Evolutionary conservation across 2,797 vertebrate species (phyloP).

Genomic region (Urosaurus nigricauda): DNA sequence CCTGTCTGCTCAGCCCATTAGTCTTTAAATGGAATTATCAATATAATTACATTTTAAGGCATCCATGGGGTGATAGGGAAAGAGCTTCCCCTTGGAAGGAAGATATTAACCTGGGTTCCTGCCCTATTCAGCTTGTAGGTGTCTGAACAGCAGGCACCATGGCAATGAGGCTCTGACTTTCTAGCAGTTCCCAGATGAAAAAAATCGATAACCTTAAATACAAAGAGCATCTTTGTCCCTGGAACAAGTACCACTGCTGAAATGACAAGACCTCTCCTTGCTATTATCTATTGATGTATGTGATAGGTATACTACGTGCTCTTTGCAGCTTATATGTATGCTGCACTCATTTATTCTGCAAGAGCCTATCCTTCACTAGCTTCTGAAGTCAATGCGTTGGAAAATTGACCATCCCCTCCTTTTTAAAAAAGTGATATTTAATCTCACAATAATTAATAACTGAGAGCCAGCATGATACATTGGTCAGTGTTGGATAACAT

Average conservation of each 20-base stretch:
- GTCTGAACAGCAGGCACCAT: not conserved
- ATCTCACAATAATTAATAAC: not conserved
- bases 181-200: not conserved
- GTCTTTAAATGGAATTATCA: not conserved
- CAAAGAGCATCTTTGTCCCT: not conserved
- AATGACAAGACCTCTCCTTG: too few species aligned
- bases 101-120: not conserved
- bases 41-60: not conserved
- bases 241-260: not conserved
- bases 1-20: too few species aligned
- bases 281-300: not conserved
- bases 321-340: not conserved
- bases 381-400: not conserved
- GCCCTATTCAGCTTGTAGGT: not conserved
- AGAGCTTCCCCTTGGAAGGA: not conserved
- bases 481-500: too few species aligned
- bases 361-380: not conserved
- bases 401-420: not conserved
- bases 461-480: not conserved
- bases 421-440: not conserved
- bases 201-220: not conserved
- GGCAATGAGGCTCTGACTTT: not conserved
- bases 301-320: not conserved
- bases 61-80: not conserved
- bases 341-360: not conserved